Evolutionary conservation across 2,888 invertebrate genomes (phyloP).

Genomic region (Drosophila percnosoma): DNA sequence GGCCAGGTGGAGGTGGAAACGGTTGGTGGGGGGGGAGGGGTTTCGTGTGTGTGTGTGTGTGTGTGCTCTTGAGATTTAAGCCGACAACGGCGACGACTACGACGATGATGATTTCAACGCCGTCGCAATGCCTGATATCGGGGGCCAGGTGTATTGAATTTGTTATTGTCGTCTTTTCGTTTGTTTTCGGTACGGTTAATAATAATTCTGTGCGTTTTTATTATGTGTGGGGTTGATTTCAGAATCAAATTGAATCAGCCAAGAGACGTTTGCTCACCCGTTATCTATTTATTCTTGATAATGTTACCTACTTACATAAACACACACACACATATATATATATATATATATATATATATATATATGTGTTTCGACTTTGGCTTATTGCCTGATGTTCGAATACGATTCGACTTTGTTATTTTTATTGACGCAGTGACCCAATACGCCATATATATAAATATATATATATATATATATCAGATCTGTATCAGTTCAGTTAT

Average conservation of each 20-base stretch:
- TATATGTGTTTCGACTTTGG: slow-evolving; percentile 59
- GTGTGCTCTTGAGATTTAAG: slow-evolving; percentile 67
- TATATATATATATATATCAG: not conserved
- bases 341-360: slow-evolving; percentile 4
- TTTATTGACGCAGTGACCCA: slow-evolving; percentile 17
- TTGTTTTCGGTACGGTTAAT: slow-evolving; percentile 20
- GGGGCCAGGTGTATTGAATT: slow-evolving; percentile 27
- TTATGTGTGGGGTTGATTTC: slow-evolving; percentile 55
- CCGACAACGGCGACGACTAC: slow-evolving; percentile 16
- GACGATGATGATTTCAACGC: slow-evolving; percentile 15
- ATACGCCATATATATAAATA: not conserved
- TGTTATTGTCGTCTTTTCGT: slow-evolving; percentile 24
- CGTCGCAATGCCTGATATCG: slow-evolving; percentile 35
- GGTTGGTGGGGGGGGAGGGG: not conserved
- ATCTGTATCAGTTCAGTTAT: slow-evolving; percentile 6
- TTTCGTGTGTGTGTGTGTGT: slow-evolving; percentile 8
- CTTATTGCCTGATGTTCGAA: slow-evolving; percentile 59
- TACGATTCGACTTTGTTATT: slow-evolving; percentile 51
- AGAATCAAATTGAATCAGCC: slow-evolving; percentile 56
- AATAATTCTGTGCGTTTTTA: slow-evolving; percentile 12
- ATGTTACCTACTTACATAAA: slow-evolving; percentile 57
- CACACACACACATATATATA: slow-evolving; percentile 16
- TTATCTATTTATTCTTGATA: slow-evolving; percentile 72
- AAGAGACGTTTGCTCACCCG: slow-evolving; percentile 58
- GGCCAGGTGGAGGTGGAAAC: not conserved